Base-by-base conservation (phyloP, 2,113 vertebrate genomes). In the Craseonycteris thonglongyai region DNA sequence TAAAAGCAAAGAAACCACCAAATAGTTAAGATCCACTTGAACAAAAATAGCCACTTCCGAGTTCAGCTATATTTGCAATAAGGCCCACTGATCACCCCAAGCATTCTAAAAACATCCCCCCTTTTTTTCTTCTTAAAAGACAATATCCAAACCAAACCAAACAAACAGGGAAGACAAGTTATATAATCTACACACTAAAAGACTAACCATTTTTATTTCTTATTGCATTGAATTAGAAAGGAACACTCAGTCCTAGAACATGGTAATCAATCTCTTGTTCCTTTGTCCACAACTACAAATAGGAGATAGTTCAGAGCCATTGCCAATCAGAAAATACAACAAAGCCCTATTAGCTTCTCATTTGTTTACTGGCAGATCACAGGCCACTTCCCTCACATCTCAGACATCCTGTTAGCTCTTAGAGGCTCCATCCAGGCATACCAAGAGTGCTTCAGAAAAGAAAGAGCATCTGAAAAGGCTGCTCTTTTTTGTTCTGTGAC, bases 181-280 rank as follows among this genome's bases (percentile, higher is more conserved):
- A 96, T 95, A 69, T 38, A 92, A 97, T 96, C 96, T 95, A 94
- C 90, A 76, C 94, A 42, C 83, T 95, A 79, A 94, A 94, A 90
- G 68, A 85, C 81, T 88, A 88, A 75, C 66, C 93, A 94, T 4
- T 6, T 95, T 96, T 96, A 94, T 87, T 65, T 97, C 66, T 93
- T 98, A 78, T 69, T 97, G 95, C 88, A 79, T 76, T 28, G 82
- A 91, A 95, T 91, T 49, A 21, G 58, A 97, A 97, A 95, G 66
- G 94, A 96, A 96, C 84, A 71, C 59, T 45, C 47, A 85, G 79
- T 97, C 35, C 89, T 88, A 94, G 95, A 51, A 78, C 95, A 79
- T 2, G 15, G 54, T 83, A 92, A 82, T 91, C 51, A 92, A 82
- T 88, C 94, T 97, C 0, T 80, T 93, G 81, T 82, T 96, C 87